Percentiles rank a stretch among this genome's conserved stretches.
Conservation (phyloP, 53 echinoderm and acorn worm species). For the Holothuria leucospilota region DNA sequence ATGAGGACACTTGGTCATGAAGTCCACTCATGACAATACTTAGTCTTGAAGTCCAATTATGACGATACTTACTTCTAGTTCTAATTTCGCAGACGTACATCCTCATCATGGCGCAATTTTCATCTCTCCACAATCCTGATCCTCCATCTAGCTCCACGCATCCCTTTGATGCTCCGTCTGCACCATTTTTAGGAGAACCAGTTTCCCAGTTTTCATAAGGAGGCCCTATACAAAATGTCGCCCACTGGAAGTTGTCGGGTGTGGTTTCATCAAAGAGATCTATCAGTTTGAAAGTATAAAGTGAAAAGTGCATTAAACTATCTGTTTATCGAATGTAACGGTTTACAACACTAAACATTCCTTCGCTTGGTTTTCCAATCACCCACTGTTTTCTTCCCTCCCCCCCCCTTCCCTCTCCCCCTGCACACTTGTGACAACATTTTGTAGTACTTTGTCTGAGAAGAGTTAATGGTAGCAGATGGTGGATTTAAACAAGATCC, state of each 20-base stretch:
- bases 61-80: slow-evolving; percentile 4
- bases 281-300: not conserved
- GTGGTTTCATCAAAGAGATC: slow-evolving; percentile 66
- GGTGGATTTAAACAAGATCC: no score
- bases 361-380: no score
- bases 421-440: no score
- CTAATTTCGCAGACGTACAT: slow-evolving; percentile 52
- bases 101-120: not conserved
- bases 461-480: no score
- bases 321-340: no score
- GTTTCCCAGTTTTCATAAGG: slow-evolving; percentile 26
- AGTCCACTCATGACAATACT: no score
- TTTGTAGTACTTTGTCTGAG: no score
- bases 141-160: slow-evolving; percentile 15
- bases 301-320: not conserved
- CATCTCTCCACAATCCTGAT: slow-evolving; percentile 44
- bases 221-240: slow-evolving; percentile 54
- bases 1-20: no score
- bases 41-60: no score
- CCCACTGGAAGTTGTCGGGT: slow-evolving; percentile 69
- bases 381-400: no score
- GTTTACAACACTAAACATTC: no score
- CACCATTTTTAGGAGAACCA: slow-evolving; percentile 27
- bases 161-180: slow-evolving; percentile 27
- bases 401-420: no score